Evolutionary conservation across 2,113 vertebrate genomes (phyloP).

Genomic region (Poeciliopsis turrubarensis): DNA sequence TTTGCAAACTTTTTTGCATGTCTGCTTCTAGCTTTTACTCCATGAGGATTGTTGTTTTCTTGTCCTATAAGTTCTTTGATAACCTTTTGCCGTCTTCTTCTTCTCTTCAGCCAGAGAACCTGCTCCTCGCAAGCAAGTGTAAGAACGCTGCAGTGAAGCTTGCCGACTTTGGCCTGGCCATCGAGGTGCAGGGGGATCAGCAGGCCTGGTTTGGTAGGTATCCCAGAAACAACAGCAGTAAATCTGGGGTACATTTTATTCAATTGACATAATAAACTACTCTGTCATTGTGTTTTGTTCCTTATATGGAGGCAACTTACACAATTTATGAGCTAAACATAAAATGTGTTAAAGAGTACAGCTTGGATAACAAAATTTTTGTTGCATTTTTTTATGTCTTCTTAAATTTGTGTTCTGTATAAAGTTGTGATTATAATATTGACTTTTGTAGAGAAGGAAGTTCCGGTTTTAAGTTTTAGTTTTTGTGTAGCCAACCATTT

Average conservation of each 20-base stretch:
- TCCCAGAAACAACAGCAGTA: neutral
- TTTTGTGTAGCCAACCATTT: neutral
- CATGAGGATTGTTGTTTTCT: neutral
- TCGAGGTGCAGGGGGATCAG: conserved; percentile 97
- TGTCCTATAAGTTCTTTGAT: conserved; percentile 2
- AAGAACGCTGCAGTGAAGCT: conserved; percentile 96
- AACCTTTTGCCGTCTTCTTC: conserved; percentile 15
- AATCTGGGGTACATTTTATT: neutral
- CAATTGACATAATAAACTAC: neutral
- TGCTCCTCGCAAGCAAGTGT: conserved; percentile 96
- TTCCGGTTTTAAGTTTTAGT: too few species aligned
- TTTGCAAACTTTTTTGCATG: conserved; percentile 12
- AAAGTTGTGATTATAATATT: too few species aligned
- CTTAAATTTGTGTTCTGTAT: too few species aligned
- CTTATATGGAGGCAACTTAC: neutral
- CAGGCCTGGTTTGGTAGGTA: conserved; percentile 97
- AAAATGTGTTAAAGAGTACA: too few species aligned
- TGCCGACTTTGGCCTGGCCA: conserved; percentile 94
- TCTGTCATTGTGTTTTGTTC: neutral
- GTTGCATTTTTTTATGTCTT: too few species aligned
- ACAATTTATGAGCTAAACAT: neutral
- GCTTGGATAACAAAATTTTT: too few species aligned
- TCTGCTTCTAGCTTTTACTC: neutral
- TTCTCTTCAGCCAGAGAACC: conserved; percentile 89
- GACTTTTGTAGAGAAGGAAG: too few species aligned